Conservation (phyloP, 2,113 vertebrate species). For the Rostratula benghalensis region DNA sequence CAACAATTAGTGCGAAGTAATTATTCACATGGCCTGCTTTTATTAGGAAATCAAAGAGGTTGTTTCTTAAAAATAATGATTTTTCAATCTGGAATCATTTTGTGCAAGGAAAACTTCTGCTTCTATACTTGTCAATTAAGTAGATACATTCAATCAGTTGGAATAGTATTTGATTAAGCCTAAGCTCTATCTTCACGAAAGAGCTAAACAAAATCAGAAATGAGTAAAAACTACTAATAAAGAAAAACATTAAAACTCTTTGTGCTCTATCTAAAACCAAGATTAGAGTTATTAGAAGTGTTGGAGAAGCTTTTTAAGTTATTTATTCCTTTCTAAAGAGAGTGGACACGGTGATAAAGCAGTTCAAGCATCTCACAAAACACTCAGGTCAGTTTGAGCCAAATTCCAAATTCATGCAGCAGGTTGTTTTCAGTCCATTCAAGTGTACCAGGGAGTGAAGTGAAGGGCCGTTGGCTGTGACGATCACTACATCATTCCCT, state of each 20-base stretch:
- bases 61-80: not conserved
- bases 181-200: not conserved
- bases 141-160: not conserved
- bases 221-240: not conserved
- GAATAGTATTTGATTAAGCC: slow-evolving; percentile 18
- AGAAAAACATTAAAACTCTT: not conserved
- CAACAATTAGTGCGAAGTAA: slow-evolving; percentile 10
- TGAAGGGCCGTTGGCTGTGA: not conserved
- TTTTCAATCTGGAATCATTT: slow-evolving; percentile 5
- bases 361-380: not conserved
- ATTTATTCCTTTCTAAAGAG: not conserved
- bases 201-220: not conserved
- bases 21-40: slow-evolving; percentile 18
- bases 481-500: not conserved
- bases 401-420: not conserved
- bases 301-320: not conserved
- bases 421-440: not conserved
- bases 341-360: not conserved
- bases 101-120: not conserved
- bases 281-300: not conserved
- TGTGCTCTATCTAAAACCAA: not conserved
- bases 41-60: slow-evolving; percentile 21
- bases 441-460: not conserved
- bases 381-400: not conserved
- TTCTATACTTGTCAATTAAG: not conserved